phyloP scores from a whole-genome alignment of 2,888 invertebrate genomes.

The Agrochola lota region DNA sequence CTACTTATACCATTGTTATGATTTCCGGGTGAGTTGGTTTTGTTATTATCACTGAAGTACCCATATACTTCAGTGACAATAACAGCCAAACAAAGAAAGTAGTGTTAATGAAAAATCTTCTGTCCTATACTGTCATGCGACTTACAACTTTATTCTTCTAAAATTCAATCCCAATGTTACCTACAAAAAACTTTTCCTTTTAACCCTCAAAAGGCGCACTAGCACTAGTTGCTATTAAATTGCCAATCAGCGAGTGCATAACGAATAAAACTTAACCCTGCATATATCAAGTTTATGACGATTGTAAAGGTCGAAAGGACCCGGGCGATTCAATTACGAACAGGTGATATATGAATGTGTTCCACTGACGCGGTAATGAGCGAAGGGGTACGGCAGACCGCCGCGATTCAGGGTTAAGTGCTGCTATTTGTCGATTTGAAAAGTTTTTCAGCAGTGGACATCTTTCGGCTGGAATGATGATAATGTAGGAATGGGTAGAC shows the following conservation, averaged over 20 bases:
- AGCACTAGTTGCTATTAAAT: slow-evolving; percentile 38
- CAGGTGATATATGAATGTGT: slow-evolving; percentile 59
- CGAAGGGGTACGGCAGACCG: slow-evolving; percentile 50
- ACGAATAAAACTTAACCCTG: slow-evolving; percentile 57
- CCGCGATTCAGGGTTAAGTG: slow-evolving; percentile 37
- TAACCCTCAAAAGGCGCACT: slow-evolving; percentile 9
- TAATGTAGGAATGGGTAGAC: not conserved
- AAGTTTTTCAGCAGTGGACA: not conserved
- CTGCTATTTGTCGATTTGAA: slow-evolving; percentile 40
- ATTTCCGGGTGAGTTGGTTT: slow-evolving; percentile 53
- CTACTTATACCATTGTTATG: slow-evolving; percentile 41
- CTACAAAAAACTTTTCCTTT: not conserved
- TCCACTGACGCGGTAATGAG: slow-evolving; percentile 57
- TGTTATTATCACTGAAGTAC: no score
- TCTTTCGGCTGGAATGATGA: no score
- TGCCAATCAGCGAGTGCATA: slow-evolving; percentile 58
- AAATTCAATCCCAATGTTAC: not conserved
- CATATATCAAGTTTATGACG: slow-evolving; percentile 61
- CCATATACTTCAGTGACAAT: not conserved
- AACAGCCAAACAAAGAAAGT: not conserved
- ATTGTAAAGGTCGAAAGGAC: slow-evolving; percentile 56
- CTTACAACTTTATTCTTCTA: not conserved
- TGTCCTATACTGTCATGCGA: no score
- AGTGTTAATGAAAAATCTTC: no score
- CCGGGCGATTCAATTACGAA: slow-evolving; percentile 62